These are phyloP conservation scores for Isaurus tuberculatus DNA, from an alignment of 92 coral and sea anemone genomes.

Conservation along the genomic window DNA sequence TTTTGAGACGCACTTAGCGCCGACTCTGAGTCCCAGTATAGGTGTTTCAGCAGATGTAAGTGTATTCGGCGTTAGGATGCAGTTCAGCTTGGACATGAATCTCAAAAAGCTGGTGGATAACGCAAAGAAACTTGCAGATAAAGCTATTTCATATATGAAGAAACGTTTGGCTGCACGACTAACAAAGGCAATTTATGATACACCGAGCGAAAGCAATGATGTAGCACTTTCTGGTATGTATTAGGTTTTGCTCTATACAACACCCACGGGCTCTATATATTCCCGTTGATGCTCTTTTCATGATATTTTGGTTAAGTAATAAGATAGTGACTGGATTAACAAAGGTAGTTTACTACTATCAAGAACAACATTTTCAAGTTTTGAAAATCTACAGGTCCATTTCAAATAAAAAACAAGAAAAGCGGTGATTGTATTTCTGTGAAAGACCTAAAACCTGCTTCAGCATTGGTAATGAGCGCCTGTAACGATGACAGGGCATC, in stretches of 20 bases:
- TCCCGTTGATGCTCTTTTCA: no score
- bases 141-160: slow-evolving; percentile 68
- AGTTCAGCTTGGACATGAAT: slow-evolving; percentile 77
- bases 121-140: slow-evolving; percentile 64
- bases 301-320: no score
- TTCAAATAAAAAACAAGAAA: slow-evolving; percentile 44
- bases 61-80: slow-evolving; percentile 65
- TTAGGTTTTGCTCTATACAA: background rate
- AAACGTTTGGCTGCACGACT: slow-evolving; percentile 67
- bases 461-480: slow-evolving; percentile 33
- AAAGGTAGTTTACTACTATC: background rate
- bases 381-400: slow-evolving; percentile 6
- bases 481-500: slow-evolving; percentile 24
- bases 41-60: slow-evolving; percentile 75
- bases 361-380: background rate
- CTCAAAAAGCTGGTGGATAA: slow-evolving; percentile 69
- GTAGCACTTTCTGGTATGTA: slow-evolving; percentile 69
- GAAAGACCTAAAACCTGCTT: slow-evolving; percentile 4
- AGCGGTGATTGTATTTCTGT: slow-evolving; percentile 38
- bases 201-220: slow-evolving; percentile 74
- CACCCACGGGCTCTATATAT: background rate
- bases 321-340: no score
- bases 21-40: slow-evolving; percentile 61
- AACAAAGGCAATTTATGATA: slow-evolving; percentile 70
- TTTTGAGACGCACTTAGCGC: slow-evolving; percentile 68